phyloP scores from a whole-genome alignment of 2,888 invertebrate species.

The Scaptomyza reducta region DNA sequence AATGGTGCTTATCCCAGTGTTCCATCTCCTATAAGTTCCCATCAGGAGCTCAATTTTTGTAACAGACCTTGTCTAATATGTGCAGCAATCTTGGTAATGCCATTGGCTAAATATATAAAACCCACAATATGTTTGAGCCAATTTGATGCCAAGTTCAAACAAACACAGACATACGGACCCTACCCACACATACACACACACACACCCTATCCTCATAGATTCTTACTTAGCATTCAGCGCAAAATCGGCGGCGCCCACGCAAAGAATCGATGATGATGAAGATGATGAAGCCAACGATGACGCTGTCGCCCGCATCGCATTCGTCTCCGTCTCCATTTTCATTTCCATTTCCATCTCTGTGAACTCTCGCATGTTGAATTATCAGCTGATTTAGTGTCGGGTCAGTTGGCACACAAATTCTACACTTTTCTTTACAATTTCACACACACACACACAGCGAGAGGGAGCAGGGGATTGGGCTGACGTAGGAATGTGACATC shows the following conservation, averaged over 20 bases:
- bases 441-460: conserved; percentile 38
- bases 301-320: conserved; percentile 25
- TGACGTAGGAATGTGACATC: conserved; percentile 69
- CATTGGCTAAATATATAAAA: conserved; percentile 57
- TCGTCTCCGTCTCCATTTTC: conserved; percentile 1
- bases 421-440: conserved; percentile 75
- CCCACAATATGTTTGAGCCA: conserved; percentile 59
- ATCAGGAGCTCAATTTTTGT: conserved; percentile 24
- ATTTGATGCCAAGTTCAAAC: conserved; percentile 64
- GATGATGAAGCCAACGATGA: conserved; percentile 36
- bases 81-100: conserved; percentile 52
- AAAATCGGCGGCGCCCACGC: conserved; percentile 46
- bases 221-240: conserved; percentile 58
- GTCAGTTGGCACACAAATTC: conserved; percentile 74
- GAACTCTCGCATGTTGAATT: conserved; percentile 49
- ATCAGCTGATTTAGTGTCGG: conserved; percentile 77
- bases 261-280: conserved; percentile 22
- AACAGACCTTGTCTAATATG: conserved; percentile 12
- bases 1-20: no score
- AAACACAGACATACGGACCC: conserved; percentile 38
- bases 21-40: background rate
- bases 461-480: background rate
- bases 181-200: conserved; percentile 31
- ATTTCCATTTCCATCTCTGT: conserved; percentile 9
- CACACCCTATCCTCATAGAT: conserved; percentile 21